Percentiles rank a stretch among this genome's conserved stretches.
Conservation (phyloP, 2,797 vertebrate species). For the Selene dorsalis region DNA sequence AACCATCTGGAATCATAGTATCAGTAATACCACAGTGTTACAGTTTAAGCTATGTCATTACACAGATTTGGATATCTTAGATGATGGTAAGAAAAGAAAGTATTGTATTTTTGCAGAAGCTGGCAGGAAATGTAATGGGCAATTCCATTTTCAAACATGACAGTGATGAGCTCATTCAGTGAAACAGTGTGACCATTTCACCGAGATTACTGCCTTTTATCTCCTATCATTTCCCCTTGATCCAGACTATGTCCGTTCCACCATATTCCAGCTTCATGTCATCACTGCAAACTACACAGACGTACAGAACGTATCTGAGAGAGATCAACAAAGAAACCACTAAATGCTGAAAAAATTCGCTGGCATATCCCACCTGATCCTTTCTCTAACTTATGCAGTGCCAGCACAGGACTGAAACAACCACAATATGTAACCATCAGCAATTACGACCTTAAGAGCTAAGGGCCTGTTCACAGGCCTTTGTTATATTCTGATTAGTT, state of each 20-base stretch:
- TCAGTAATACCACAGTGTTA: neutral
- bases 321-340: conserved; percentile 23
- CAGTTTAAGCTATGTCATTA: neutral
- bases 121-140: neutral
- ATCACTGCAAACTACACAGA: neutral
- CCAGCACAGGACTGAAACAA: conserved; percentile 21
- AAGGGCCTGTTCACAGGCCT: conserved; percentile 20
- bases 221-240: neutral
- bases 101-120: neutral
- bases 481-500: conserved; percentile 52
- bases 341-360: neutral
- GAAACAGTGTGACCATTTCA: neutral
- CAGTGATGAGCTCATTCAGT: conserved; percentile 9
- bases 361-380: conserved; percentile 11
- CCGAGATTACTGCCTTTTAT: neutral
- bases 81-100: neutral
- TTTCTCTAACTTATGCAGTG: conserved; percentile 2
- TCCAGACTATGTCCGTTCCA: neutral
- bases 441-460: conserved; percentile 28
- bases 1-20: neutral
- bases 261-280: neutral
- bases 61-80: conserved; percentile 1
- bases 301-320: neutral
- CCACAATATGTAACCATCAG: conserved; percentile 17
- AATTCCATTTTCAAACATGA: neutral